Conservation (phyloP, 2,888 invertebrate genomes). For the Myopa testacea region DNA sequence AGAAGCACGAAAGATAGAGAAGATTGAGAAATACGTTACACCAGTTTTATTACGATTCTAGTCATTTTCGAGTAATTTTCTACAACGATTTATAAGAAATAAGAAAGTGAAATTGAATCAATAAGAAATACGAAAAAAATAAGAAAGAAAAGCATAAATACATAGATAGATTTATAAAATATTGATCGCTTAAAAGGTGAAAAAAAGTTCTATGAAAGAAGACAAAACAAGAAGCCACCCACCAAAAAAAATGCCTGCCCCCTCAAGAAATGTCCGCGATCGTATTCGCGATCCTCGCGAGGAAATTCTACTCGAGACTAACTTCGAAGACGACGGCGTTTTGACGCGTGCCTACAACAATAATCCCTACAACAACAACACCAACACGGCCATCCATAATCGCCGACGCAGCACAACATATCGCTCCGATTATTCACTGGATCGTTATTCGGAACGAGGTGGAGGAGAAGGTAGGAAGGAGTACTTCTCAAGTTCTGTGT, state of each 20-base stretch:
- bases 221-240: too few species aligned
- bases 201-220: slow-evolving; percentile 52
- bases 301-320: slow-evolving; percentile 68
- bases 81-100: background rate
- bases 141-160: background rate
- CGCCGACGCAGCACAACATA: slow-evolving; percentile 59
- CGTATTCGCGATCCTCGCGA: slow-evolving; percentile 67
- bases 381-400: slow-evolving; percentile 50
- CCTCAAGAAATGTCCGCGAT: slow-evolving; percentile 59
- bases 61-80: too few species aligned
- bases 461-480: slow-evolving; percentile 57
- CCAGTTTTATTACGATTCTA: too few species aligned
- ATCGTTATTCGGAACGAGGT: slow-evolving; percentile 67
- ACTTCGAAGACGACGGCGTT: slow-evolving; percentile 68
- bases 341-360: slow-evolving; percentile 67
- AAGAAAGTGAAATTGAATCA: background rate
- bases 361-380: slow-evolving; percentile 55
- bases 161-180: background rate
- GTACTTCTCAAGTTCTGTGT: background rate
- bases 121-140: background rate
- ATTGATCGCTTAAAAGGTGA: background rate
- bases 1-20: too few species aligned
- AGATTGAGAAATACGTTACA: too few species aligned
- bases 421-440: slow-evolving; percentile 66
- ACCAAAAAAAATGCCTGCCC: slow-evolving; percentile 52